Percentiles rank a stretch among this genome's conserved stretches.
phyloP scores from a whole-genome alignment of 2,888 invertebrate genomes.

The Aphidoletes aphidimyza region DNA sequence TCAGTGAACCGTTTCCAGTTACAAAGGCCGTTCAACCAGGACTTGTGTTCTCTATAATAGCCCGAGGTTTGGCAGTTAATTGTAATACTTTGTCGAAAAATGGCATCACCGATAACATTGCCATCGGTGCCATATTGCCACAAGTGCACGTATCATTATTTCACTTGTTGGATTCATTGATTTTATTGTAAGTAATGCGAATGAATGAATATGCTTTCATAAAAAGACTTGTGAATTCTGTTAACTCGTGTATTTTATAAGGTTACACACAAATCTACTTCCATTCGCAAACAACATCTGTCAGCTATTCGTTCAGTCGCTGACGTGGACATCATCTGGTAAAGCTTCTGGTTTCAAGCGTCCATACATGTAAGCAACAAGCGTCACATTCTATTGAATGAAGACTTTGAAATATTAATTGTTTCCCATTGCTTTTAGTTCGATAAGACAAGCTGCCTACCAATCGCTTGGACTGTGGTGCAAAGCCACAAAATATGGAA shows the following conservation, averaged over 20 bases:
- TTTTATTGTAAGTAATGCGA: constrained; percentile 60
- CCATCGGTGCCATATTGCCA: constrained; percentile 61
- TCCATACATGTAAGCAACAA: constrained; percentile 60
- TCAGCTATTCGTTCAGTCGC: constrained; percentile 60
- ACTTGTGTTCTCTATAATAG: constrained; percentile 61
- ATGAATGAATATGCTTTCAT: background rate
- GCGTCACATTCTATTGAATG: constrained; percentile 26
- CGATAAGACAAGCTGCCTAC: constrained; percentile 60
- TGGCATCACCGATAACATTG: constrained; percentile 61
- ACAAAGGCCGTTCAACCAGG: constrained; percentile 61
- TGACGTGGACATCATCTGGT: constrained; percentile 62
- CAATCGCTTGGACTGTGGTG: constrained; percentile 60
- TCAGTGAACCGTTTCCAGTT: constrained; percentile 62
- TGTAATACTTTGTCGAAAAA: constrained; percentile 60
- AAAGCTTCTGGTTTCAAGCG: constrained; percentile 59
- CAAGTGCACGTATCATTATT: constrained; percentile 61
- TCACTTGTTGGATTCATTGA: constrained; percentile 60
- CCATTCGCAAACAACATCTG: constrained; percentile 60
- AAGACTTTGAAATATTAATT: background rate
- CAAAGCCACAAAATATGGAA: constrained; percentile 60
- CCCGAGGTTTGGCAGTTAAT: constrained; percentile 61
- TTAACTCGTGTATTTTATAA: constrained; percentile 18
- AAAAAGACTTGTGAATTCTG: background rate
- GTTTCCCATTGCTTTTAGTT: constrained; percentile 49
- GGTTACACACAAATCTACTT: constrained; percentile 59